phyloP scores from a whole-genome alignment of 2,888 invertebrate genomes.

The Habroteleia sp. region DNA sequence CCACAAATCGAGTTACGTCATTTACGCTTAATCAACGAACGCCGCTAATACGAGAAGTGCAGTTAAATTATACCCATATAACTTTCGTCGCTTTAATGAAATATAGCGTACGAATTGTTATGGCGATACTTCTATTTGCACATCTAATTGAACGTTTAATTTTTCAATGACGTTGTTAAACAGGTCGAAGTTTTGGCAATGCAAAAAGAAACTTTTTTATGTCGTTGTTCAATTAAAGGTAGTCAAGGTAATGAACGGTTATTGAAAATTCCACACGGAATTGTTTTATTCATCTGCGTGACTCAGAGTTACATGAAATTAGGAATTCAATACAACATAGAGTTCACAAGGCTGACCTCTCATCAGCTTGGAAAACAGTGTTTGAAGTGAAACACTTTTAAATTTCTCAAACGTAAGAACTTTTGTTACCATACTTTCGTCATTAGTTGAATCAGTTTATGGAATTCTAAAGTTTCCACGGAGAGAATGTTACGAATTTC shows the following conservation, averaged over 20 bases:
- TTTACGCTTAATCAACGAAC: slow-evolving; percentile 59
- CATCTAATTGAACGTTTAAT: slow-evolving; percentile 1
- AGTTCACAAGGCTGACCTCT: slow-evolving; percentile 27
- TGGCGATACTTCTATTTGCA: slow-evolving; percentile 1
- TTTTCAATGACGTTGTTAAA: slow-evolving; percentile 1
- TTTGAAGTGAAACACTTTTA: slow-evolving; percentile 24
- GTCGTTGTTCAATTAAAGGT: slow-evolving; percentile 19
- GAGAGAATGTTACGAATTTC: not conserved
- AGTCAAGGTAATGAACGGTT: slow-evolving; percentile 23
- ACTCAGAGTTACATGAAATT: slow-evolving; percentile 29
- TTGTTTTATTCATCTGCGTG: slow-evolving; percentile 40
- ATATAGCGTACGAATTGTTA: slow-evolving; percentile 16
- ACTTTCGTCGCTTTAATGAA: slow-evolving; percentile 21
- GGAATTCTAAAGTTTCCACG: not conserved
- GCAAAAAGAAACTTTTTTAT: not conserved
- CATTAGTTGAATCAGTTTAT: slow-evolving; percentile 15
- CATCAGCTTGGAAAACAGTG: slow-evolving; percentile 37
- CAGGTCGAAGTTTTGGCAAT: not conserved
- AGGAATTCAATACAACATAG: slow-evolving; percentile 36
- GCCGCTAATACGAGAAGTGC: slow-evolving; percentile 41
- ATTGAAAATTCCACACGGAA: slow-evolving; percentile 26
- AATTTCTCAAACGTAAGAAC: slow-evolving; percentile 21
- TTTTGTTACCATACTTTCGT: slow-evolving; percentile 12
- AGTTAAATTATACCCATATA: slow-evolving; percentile 39
- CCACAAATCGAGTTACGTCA: slow-evolving; percentile 59